Conservation (phyloP, 1,140 invertebrate genomes). For the Platyura marginata region DNA sequence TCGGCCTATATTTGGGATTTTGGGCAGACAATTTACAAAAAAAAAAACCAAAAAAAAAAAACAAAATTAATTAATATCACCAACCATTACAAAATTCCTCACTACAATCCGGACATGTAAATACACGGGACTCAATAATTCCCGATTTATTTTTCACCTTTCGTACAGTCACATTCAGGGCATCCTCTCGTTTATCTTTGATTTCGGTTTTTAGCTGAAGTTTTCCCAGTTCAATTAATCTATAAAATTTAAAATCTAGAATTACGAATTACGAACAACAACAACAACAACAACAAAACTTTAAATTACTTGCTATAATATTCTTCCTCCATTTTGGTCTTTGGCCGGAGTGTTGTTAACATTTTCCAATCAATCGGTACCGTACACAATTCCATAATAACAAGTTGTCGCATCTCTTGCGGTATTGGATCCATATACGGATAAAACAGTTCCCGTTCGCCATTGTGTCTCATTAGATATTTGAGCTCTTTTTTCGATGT, state of each 20-base stretch:
- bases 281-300: background rate
- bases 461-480: constrained; percentile 8
- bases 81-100: constrained; percentile 65
- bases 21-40: too few species aligned
- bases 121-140: constrained; percentile 52
- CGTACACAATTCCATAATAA: constrained; percentile 54
- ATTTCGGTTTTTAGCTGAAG: constrained; percentile 45
- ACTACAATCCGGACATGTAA: constrained; percentile 58
- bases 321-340: constrained; percentile 65
- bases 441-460: constrained; percentile 16
- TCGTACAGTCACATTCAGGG: constrained; percentile 39
- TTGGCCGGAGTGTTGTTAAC: constrained; percentile 69
- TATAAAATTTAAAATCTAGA: constrained; percentile 12
- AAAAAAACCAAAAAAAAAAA: too few species aligned
- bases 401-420: constrained; percentile 49
- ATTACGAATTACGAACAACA: background rate
- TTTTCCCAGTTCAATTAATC: constrained; percentile 64
- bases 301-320: constrained; percentile 55
- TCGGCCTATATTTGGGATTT: constrained; percentile 25
- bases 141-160: constrained; percentile 61
- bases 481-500: constrained; percentile 43
- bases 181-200: constrained; percentile 39
- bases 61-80: too few species aligned
- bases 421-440: constrained; percentile 60
- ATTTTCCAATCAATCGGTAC: constrained; percentile 88